Evolutionary conservation across 1,140 invertebrate species (phyloP).

Genomic region (Drosophila virilis): DNA sequence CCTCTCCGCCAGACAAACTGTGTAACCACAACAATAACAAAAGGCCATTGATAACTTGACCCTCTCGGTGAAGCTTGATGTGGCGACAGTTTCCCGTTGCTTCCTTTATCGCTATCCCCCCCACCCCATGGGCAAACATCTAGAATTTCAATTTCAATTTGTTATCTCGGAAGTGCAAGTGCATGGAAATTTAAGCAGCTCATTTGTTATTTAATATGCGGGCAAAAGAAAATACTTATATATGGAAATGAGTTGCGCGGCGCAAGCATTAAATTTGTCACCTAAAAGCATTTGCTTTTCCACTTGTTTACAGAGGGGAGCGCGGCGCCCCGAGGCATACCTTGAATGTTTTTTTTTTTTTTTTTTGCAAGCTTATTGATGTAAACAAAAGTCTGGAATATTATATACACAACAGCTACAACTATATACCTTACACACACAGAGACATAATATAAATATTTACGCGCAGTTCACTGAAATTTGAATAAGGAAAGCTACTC

Average conservation of each 20-base stretch:
- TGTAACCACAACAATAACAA: constrained; percentile 41
- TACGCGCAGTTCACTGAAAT: constrained; percentile 56
- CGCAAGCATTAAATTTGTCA: constrained; percentile 32
- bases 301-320: constrained; percentile 42
- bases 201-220: neutral
- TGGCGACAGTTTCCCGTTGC: constrained; percentile 40
- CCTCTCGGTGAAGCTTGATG: constrained; percentile 15
- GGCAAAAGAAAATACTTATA: neutral
- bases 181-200: constrained; percentile 40
- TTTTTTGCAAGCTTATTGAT: constrained; percentile 39
- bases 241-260: neutral
- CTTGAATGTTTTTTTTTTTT: constrained; percentile 14
- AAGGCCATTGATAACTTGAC: constrained; percentile 28
- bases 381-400: constrained; percentile 47
- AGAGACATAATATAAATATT: constrained; percentile 51
- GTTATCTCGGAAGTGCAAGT: constrained; percentile 72
- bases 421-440: neutral
- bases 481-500: constrained; percentile 39
- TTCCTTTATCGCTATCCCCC: constrained; percentile 62
- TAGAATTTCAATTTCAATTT: constrained; percentile 80
- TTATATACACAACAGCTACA: constrained; percentile 12
- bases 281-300: constrained; percentile 40
- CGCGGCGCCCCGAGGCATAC: constrained; percentile 2
- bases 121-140: constrained; percentile 47
- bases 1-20: neutral